Conservation (phyloP, 2,797 vertebrate genomes). For the Bradypodion pumilum region DNA sequence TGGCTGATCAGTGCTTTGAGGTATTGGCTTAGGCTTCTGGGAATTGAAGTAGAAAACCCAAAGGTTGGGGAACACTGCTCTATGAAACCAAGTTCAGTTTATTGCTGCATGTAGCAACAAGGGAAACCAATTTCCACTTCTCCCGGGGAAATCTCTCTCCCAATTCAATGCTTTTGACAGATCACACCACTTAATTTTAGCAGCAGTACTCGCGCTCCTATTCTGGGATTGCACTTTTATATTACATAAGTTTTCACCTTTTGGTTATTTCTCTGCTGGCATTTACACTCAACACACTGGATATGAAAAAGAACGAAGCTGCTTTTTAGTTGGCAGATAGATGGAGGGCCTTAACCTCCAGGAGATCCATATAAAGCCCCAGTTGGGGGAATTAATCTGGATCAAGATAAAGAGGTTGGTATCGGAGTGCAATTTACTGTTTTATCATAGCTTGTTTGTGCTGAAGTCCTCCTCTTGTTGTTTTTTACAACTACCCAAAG, state of each 20-base stretch:
- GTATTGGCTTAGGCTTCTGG: too few relatives aligned
- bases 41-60: too few relatives aligned
- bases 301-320: background rate
- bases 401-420: too few relatives aligned
- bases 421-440: background rate
- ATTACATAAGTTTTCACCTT: background rate
- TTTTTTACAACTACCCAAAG: background rate
- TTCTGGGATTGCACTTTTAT: background rate
- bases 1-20: too few relatives aligned
- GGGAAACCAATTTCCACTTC: rapidly evolving
- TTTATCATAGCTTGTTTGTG: background rate
- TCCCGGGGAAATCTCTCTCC: too few relatives aligned
- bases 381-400: background rate
- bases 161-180: slow-evolving; percentile 22
- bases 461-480: background rate
- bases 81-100: background rate
- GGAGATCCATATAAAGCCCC: background rate
- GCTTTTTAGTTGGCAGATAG: background rate
- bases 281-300: background rate
- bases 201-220: background rate
- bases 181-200: background rate
- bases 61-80: too few relatives aligned
- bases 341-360: background rate
- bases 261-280: background rate
- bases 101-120: background rate